Conservation (phyloP, 2,888 invertebrate species). For the Bhutanitis thaidina region DNA sequence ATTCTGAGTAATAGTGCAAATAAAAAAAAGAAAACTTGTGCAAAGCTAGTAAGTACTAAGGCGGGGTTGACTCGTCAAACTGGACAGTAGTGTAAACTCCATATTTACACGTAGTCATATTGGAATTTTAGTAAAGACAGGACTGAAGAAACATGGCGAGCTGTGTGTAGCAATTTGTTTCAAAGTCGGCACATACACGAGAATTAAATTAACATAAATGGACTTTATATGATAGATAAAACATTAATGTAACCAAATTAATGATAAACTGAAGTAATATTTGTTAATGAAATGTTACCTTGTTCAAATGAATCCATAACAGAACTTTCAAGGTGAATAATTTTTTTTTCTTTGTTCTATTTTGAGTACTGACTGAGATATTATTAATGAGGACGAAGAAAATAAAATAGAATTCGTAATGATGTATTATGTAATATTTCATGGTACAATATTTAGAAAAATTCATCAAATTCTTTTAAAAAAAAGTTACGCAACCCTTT, state of each 20-base stretch:
- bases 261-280: not conserved
- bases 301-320: too few relatives aligned
- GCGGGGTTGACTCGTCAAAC: slow-evolving; percentile 9
- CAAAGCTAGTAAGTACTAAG: slow-evolving; percentile 14
- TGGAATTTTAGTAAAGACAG: slow-evolving; percentile 2
- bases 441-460: too few relatives aligned
- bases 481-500: too few relatives aligned
- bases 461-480: too few relatives aligned
- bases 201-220: not conserved
- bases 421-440: too few relatives aligned
- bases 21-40: slow-evolving; percentile 5
- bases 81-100: slow-evolving; percentile 8
- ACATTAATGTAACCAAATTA: not conserved
- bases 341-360: too few relatives aligned
- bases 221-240: too few relatives aligned
- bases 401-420: too few relatives aligned
- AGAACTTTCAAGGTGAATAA: too few relatives aligned
- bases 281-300: not conserved
- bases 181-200: not conserved
- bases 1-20: not conserved
- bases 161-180: not conserved
- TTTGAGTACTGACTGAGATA: too few relatives aligned
- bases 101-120: slow-evolving; percentile 13
- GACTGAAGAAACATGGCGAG: slow-evolving; percentile 4
- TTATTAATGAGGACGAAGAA: too few relatives aligned